Evolutionary conservation across 1,140 invertebrate genomes (phyloP).

Genomic region (Venturia canescens): DNA sequence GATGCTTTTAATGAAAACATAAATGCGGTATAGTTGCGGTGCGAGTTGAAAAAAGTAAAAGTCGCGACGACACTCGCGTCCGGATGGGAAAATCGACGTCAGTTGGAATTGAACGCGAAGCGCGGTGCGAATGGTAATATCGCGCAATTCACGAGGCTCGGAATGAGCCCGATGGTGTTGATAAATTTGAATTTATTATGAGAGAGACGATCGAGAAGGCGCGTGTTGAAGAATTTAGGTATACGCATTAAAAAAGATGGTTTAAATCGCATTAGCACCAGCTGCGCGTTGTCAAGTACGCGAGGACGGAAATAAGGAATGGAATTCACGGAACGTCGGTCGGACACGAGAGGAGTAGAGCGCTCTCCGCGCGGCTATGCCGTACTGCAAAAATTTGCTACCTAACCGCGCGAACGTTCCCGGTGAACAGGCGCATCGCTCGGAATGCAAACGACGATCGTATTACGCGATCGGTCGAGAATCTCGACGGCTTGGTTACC

Average conservation of each 20-base stretch:
- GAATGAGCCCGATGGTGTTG: no score
- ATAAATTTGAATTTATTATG: no score
- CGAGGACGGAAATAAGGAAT: slow-evolving; percentile 37
- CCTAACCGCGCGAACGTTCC: not conserved
- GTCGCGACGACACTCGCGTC: no score
- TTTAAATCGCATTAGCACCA: slow-evolving; percentile 7
- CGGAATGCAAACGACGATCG: slow-evolving; percentile 58
- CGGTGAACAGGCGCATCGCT: slow-evolving; percentile 11
- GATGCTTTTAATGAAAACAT: no score
- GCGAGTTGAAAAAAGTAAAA: no score
- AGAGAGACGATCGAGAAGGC: no score
- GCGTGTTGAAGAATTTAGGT: no score
- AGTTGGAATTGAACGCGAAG: no score
- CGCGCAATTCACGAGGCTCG: no score
- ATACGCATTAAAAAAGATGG: not conserved
- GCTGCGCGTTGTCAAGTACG: slow-evolving; percentile 30
- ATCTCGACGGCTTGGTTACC: slow-evolving; percentile 37
- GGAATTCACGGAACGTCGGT: slow-evolving; percentile 39
- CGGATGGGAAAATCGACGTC: no score
- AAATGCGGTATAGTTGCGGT: no score
- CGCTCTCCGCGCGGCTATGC: not conserved
- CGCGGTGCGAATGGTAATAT: no score
- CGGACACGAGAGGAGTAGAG: not conserved
- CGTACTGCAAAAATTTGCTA: not conserved
- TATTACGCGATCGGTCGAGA: slow-evolving; percentile 53